Evolutionary conservation across 1,140 invertebrate species (phyloP), one percentile per base, ranked within the genome.

Genomic region (Heliconius melpomene): DNA sequence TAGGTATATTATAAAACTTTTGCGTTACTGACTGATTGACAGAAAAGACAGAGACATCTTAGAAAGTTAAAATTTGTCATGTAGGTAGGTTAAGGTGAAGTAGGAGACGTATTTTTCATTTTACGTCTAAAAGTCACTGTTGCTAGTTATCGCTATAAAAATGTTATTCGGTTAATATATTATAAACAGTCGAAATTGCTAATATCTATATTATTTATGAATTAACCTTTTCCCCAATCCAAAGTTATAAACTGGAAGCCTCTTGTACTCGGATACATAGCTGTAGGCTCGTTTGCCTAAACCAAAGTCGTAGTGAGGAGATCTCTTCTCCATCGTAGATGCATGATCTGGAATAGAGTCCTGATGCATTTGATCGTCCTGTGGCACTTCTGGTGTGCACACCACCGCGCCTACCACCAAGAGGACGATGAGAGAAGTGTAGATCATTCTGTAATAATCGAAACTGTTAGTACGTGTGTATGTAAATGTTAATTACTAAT

Each of bases 211-310:
- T 52, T 52, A 52, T 20, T 20, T 52, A 23, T 16, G 5, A 16
- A 46, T 46, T 87, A 87, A 95, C 87, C 96, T 93, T 83, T 97
- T 96, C 2, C 96, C 96, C 18, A 96, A 90, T 9, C 96, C 96
- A 83, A 97, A 97, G 84, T 96, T 96, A 85, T 96, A 96, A 2
- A 96, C 95, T 0, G 96, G 96, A 32, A 96, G 90, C 81, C 96
- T 93, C 83, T 97, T 97, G 82, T 96, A 96, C 75, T 96, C 96
- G 0, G 96, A 96, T 0, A 96, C 95, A 83, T 96, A 96, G 79
- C 95, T 96, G 87, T 96, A 96, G 1, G 95, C 95, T 29, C 95
- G 88, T 84, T 96, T 96, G 7, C 95, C 95, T 0, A 95, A 85
- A 9, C 93, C 94, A 83, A 94, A 95, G 84, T 94, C 88, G 77